phyloP scores from a whole-genome alignment of 2,888 invertebrate species.

The Pyrgus malvae region DNA sequence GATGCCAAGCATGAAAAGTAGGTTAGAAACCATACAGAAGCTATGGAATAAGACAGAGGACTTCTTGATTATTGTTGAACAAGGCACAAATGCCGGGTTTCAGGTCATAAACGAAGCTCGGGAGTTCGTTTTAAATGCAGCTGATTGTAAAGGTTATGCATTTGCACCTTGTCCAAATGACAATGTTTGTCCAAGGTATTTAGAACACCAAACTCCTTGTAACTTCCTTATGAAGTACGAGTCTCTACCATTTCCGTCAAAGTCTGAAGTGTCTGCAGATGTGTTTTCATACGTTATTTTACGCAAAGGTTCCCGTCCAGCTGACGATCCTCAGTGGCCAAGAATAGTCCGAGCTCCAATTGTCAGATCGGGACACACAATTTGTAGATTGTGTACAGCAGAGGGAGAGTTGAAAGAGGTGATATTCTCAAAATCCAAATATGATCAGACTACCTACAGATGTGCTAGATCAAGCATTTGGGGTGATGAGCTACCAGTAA shows the following conservation, averaged over 20 bases:
- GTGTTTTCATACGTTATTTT: slow-evolving; percentile 91
- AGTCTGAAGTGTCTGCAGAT: slow-evolving; percentile 72
- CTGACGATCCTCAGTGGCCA: slow-evolving; percentile 86
- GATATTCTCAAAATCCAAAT: slow-evolving; percentile 88
- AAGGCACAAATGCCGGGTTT: slow-evolving; percentile 92
- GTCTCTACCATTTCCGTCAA: slow-evolving; percentile 74
- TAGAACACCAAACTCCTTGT: slow-evolving; percentile 86
- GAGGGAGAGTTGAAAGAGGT: slow-evolving; percentile 88
- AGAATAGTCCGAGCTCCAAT: slow-evolving; percentile 88
- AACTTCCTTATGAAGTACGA: slow-evolving; percentile 87
- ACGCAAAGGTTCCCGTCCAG: slow-evolving; percentile 85
- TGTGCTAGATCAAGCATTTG: slow-evolving; percentile 88
- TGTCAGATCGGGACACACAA: slow-evolving; percentile 85
- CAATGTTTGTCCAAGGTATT: slow-evolving; percentile 86
- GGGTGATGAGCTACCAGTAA: slow-evolving; percentile 90
- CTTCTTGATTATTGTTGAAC: slow-evolving; percentile 92
- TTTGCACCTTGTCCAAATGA: slow-evolving; percentile 96
- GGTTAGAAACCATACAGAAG: slow-evolving; percentile 87
- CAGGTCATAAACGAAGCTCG: slow-evolving; percentile 91
- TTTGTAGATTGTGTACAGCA: slow-evolving; percentile 90
- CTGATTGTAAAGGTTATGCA: slow-evolving; percentile 78
- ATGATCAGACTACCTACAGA: slow-evolving; percentile 88
- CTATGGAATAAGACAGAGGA: slow-evolving; percentile 93
- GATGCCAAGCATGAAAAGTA: slow-evolving; percentile 83
- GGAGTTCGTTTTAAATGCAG: slow-evolving; percentile 86